Base-by-base conservation (phyloP, 2,797 vertebrate genomes). In the Helarctos malayanus region DNA sequence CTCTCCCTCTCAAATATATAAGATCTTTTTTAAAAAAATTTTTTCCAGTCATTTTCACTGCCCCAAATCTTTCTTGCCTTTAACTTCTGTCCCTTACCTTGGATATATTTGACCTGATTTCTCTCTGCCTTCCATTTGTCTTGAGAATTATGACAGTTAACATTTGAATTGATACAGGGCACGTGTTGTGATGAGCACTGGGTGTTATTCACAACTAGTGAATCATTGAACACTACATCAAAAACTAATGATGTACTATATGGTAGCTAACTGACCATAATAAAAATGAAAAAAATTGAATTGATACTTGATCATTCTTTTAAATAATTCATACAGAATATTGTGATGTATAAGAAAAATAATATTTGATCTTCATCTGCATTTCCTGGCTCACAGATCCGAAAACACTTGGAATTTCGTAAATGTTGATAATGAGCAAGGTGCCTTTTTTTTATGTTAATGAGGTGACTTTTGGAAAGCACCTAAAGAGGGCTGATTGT, bases 291-390 rank as follows among this genome's bases (percentile, higher is more conserved):
- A 41, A 41, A 41, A 41, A 1, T 94, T 90, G 35, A 69, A 35
- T 56, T 52, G 68, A 85, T 92, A 57, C 57, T 89, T 88, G 14
- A 25, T 69, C 57, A 82, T 29, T 80, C 41, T 88, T 90, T 92
- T 92, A 94, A 95, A 65, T 93, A 92, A 90, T 68, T 80, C 13
- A 57, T 49, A 81, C 2, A 0, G 69, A 35, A 52, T 81, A 52
- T 73, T 88, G 11, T 73, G 63, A 81, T 75, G 15, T 89, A 54
- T 75, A 63, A 75, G 38, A 54, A 75, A 41, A 63, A 61, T 45
- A 94, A 4, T 89, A 73, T 73, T 81, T 94, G 27, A 16, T 76
- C 32, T 83, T 82, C n/a, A 35, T 49, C 54, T 16, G 10, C 1
- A 2, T 45, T 61, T 69, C 35, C 54, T 61, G 23, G 32, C 41